Conservation (phyloP, 1,140 invertebrate genomes). For the Chironomus striatipennis region DNA sequence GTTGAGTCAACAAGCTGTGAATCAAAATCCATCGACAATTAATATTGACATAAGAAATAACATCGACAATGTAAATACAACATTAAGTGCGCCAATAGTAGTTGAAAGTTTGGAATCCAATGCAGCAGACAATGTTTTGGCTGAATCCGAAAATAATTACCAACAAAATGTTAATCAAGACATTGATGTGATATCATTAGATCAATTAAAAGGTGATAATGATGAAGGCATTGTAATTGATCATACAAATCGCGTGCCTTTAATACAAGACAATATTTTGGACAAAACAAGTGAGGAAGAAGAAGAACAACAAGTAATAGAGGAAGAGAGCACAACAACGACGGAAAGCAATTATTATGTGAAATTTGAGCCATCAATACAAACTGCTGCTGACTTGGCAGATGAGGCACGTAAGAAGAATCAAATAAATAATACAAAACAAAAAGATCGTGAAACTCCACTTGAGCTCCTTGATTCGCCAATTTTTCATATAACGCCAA, state of each 20-base stretch:
- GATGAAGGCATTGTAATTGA: background rate
- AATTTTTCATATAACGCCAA: constrained; percentile 30
- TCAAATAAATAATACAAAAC: background rate
- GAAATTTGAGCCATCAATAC: constrained; percentile 16
- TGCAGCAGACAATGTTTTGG: background rate
- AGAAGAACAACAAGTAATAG: background rate
- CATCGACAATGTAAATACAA: background rate
- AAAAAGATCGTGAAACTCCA: constrained; percentile 32
- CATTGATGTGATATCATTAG: background rate
- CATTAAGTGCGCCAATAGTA: background rate
- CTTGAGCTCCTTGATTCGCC: constrained; percentile 36
- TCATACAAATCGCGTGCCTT: background rate
- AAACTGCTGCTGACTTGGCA: constrained; percentile 11
- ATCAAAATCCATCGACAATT: background rate
- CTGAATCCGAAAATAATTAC: background rate
- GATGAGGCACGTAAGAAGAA: background rate
- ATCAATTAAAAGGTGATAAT: background rate
- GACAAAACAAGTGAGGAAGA: background rate
- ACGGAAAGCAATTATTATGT: constrained; percentile 3
- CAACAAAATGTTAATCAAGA: background rate
- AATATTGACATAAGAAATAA: background rate
- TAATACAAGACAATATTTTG: background rate
- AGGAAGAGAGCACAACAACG: background rate
- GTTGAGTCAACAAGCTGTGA: background rate
- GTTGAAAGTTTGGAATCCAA: background rate